Percentiles rank a stretch among this genome's conserved stretches.
Conservation (phyloP, 1,140 invertebrate genomes). For the Rhynchophorus ferrugineus region DNA sequence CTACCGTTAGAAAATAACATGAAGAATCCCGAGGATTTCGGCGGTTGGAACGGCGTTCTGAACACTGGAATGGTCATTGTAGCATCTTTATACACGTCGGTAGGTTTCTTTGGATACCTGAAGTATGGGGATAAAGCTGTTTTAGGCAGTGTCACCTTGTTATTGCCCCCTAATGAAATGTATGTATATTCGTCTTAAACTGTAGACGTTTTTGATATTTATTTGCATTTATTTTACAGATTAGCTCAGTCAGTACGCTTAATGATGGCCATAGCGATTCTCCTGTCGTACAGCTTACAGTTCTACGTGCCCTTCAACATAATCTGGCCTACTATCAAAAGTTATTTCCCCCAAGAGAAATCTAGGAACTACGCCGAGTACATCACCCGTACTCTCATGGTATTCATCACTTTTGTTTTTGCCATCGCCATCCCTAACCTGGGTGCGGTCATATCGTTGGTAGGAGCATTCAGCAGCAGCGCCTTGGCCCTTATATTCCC, state of each 20-base stretch:
- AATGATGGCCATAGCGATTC: slow-evolving; percentile 79
- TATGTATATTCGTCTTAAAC: slow-evolving; percentile 45
- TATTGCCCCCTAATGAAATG: slow-evolving; percentile 64
- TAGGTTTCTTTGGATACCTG: slow-evolving; percentile 87
- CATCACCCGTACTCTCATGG: slow-evolving; percentile 58
- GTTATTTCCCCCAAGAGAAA: slow-evolving; percentile 50
- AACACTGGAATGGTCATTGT: slow-evolving; percentile 86
- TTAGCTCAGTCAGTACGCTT: slow-evolving; percentile 72
- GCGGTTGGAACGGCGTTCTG: slow-evolving; percentile 73
- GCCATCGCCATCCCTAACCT: slow-evolving; percentile 80
- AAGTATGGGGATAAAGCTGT: slow-evolving; percentile 73
- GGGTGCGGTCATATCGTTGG: slow-evolving; percentile 81
- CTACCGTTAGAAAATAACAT: slow-evolving; percentile 87
- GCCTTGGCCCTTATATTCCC: slow-evolving; percentile 86
- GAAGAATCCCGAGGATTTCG: slow-evolving; percentile 75
- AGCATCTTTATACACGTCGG: slow-evolving; percentile 69
- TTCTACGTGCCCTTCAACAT: slow-evolving; percentile 90
- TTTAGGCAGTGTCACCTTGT: slow-evolving; percentile 74
- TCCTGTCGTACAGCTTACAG: slow-evolving; percentile 81
- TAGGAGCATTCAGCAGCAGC: slow-evolving; percentile 84
- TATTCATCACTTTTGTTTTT: slow-evolving; percentile 72
- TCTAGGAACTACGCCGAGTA: slow-evolving; percentile 58
- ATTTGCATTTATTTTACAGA: no score
- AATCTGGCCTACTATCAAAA: slow-evolving; percentile 67
- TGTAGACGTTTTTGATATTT: background rate